phyloP scores from a whole-genome alignment of 2,113 vertebrate genomes.

The Phrynocephalus versicolor region DNA sequence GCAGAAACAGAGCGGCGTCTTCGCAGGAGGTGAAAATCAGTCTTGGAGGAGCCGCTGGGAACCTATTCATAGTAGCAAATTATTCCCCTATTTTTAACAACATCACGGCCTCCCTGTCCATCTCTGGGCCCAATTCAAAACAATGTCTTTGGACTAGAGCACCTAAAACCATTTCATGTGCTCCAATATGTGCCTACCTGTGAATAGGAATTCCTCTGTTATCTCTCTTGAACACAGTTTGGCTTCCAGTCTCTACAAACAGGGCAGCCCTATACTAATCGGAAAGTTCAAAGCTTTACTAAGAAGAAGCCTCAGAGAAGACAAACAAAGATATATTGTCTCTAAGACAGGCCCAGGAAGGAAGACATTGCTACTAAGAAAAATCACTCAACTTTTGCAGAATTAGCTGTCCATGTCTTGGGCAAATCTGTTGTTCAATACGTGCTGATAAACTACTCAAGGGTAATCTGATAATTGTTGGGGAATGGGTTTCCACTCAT shows the following conservation, averaged over 20 bases:
- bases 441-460: not conserved
- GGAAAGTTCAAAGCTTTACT: not conserved
- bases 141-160: not conserved
- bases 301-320: not conserved
- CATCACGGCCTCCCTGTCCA: not conserved
- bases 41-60: not conserved
- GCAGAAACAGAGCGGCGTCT: not conserved
- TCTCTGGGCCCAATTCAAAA: not conserved
- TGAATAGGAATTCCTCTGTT: not conserved
- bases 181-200: not conserved
- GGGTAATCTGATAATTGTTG: not conserved
- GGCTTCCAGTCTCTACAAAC: not conserved
- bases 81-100: not conserved
- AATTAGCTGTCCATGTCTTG: not conserved
- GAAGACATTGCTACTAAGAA: not conserved
- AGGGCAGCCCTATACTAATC: not conserved
- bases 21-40: not conserved
- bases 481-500: not conserved
- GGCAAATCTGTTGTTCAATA: not conserved
- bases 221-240: no score
- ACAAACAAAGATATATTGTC: not conserved
- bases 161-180: not conserved
- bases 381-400: not conserved
- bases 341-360: not conserved
- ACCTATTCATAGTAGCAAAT: not conserved